Evolutionary conservation across 1,140 invertebrate genomes (phyloP).

Genomic region (Scaptomyza montana): DNA sequence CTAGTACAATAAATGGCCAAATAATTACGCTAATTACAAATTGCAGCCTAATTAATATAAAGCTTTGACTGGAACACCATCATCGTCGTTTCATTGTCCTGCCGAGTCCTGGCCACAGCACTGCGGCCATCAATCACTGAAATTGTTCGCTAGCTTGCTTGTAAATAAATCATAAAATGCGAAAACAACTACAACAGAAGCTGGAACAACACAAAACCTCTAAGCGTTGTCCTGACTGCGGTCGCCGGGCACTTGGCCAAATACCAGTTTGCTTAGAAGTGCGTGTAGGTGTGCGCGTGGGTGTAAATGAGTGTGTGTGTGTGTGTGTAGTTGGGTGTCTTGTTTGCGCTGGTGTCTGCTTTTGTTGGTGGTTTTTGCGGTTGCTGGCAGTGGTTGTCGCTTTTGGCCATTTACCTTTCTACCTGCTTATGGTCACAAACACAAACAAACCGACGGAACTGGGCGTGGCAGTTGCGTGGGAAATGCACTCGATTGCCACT

Average conservation of each 20-base stretch:
- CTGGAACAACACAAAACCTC: slow-evolving; percentile 10
- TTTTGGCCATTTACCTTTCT: slow-evolving; percentile 54
- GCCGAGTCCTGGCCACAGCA: slow-evolving; percentile 19
- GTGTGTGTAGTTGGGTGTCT: slow-evolving; percentile 30
- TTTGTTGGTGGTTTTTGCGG: slow-evolving; percentile 72
- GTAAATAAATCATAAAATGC: slow-evolving; percentile 77
- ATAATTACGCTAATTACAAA: slow-evolving; percentile 77
- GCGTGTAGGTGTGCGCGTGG: slow-evolving; percentile 14
- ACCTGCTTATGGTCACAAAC: slow-evolving; percentile 32
- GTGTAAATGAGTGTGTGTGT: slow-evolving; percentile 17
- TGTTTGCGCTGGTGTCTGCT: slow-evolving; percentile 49
- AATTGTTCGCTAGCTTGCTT: slow-evolving; percentile 50
- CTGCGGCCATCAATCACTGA: slow-evolving; percentile 69
- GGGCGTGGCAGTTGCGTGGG: slow-evolving; percentile 60
- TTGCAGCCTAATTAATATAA: slow-evolving; percentile 60
- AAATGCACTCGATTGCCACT: slow-evolving; percentile 48
- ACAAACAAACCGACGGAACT: slow-evolving; percentile 55
- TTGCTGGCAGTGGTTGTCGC: slow-evolving; percentile 41
- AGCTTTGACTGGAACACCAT: slow-evolving; percentile 13
- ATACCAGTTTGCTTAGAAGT: slow-evolving; percentile 5
- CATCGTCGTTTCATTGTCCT: neutral
- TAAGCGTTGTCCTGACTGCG: slow-evolving; percentile 47
- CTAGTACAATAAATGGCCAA: slow-evolving; percentile 48
- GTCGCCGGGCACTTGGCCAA: slow-evolving; percentile 41
- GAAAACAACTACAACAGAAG: slow-evolving; percentile 30